Evolutionary conservation across 2,888 invertebrate species (phyloP).

Genomic region (Zygothrica quintamaculata): DNA sequence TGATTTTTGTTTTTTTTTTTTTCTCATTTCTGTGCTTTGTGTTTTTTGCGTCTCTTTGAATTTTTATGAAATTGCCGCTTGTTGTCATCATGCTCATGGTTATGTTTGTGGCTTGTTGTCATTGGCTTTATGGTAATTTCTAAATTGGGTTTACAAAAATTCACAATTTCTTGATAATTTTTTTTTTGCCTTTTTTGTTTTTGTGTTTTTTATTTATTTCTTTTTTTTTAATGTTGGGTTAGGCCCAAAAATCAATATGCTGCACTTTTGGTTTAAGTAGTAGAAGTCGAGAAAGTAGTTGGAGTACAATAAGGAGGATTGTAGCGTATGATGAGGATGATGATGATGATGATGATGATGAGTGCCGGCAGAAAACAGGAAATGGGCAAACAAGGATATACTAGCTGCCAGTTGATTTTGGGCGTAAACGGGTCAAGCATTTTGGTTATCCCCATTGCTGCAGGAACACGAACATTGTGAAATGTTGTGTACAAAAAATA

Average conservation of each 20-base stretch:
- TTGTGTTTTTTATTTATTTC: background rate
- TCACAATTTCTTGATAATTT: background rate
- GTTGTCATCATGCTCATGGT: slow-evolving; percentile 36
- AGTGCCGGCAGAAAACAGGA: slow-evolving; percentile 33
- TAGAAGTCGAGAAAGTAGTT: background rate
- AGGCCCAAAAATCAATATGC: slow-evolving; percentile 55
- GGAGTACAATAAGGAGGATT: too few species aligned
- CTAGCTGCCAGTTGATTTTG: slow-evolving; percentile 12
- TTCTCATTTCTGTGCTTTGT: slow-evolving; percentile 7
- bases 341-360: slow-evolving; percentile 18
- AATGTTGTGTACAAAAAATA: slow-evolving; percentile 4
- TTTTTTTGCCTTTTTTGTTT: background rate
- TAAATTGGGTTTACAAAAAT: slow-evolving; percentile 43
- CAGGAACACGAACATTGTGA: slow-evolving; percentile 1
- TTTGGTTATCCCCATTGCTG: slow-evolving; percentile 1
- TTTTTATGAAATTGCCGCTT: slow-evolving; percentile 40
- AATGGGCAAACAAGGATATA: slow-evolving; percentile 52
- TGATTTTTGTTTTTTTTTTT: slow-evolving; percentile 11
- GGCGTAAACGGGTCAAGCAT: slow-evolving; percentile 40
- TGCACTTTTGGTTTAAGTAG: slow-evolving; percentile 29
- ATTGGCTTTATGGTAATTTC: slow-evolving; percentile 59
- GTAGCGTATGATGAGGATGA: slow-evolving; percentile 6
- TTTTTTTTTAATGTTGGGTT: slow-evolving; percentile 38
- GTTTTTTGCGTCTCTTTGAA: slow-evolving; percentile 10
- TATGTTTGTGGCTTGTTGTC: slow-evolving; percentile 50